These are phyloP conservation scores for Stichopus chloronotus DNA, from an alignment of 35 echinoderm and acorn worm species.

Conservation along the genomic window DNA sequence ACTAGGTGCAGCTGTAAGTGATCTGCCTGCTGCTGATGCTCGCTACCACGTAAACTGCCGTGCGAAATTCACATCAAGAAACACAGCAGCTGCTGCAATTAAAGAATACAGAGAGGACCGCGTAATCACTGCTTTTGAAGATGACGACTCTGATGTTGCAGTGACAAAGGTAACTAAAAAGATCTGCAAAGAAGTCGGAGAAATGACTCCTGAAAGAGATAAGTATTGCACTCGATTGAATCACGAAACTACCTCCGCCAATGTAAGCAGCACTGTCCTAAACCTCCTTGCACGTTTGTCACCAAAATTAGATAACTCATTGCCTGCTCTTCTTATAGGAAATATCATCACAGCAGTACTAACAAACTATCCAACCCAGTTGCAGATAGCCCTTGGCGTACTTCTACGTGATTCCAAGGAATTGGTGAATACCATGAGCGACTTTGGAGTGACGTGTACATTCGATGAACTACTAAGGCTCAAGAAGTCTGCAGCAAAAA, in stretches of 20 bases:
- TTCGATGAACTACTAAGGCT: constrained; percentile 68
- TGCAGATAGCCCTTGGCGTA: constrained; percentile 62
- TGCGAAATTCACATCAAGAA: constrained; percentile 1
- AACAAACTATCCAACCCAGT: constrained; percentile 52
- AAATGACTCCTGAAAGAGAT: neutral
- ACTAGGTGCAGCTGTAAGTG: constrained; percentile 62
- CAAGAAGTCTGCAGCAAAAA: constrained; percentile 44
- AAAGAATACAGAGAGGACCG: neutral
- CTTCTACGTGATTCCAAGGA: constrained; percentile 60
- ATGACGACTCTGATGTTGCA: constrained; percentile 57
- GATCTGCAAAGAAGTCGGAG: constrained; percentile 56
- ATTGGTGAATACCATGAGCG: constrained; percentile 47
- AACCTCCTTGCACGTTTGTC: constrained; percentile 42
- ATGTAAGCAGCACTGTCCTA: constrained; percentile 29
- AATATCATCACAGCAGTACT: constrained; percentile 61
- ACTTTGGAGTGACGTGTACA: constrained; percentile 67
- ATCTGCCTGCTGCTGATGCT: constrained; percentile 80
- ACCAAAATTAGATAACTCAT: constrained; percentile 53
- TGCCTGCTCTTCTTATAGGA: constrained; percentile 62
- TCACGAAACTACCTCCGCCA: neutral
- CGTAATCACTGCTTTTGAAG: constrained; percentile 37
- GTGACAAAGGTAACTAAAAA: constrained; percentile 54
- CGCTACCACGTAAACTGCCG: constrained; percentile 68
- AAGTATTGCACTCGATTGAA: constrained; percentile 49
- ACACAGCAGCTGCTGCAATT: neutral